Conservation (phyloP, 1,140 invertebrate species). For the Hyles vespertilio region DNA sequence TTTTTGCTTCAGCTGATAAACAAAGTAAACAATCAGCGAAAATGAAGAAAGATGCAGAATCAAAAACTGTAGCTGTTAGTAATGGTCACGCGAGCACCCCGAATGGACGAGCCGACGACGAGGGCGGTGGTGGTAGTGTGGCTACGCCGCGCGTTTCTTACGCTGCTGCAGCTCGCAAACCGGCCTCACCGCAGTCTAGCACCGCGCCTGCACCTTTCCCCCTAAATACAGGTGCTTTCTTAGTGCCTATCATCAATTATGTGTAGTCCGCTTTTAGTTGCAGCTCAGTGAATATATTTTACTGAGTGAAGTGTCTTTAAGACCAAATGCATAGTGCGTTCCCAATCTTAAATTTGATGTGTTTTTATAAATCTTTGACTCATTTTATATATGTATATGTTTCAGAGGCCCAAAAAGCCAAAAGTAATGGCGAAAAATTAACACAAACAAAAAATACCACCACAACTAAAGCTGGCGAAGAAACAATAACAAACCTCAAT, state of each 20-base stretch:
- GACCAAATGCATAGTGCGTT: too few species aligned
- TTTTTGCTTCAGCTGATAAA: slow-evolving; percentile 52
- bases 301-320: too few species aligned
- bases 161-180: slow-evolving; percentile 63
- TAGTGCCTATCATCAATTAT: not conserved
- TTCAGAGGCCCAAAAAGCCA: slow-evolving; percentile 53
- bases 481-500: slow-evolving; percentile 40
- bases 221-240: slow-evolving; percentile 44
- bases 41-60: slow-evolving; percentile 56
- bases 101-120: slow-evolving; percentile 63
- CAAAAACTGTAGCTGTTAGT: slow-evolving; percentile 49
- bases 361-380: not conserved
- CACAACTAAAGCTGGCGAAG: slow-evolving; percentile 48
- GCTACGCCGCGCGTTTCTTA: slow-evolving; percentile 58
- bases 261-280: too few species aligned
- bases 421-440: slow-evolving; percentile 49
- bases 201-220: slow-evolving; percentile 46
- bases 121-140: slow-evolving; percentile 50
- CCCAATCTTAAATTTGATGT: not conserved
- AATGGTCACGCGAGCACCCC: slow-evolving; percentile 59
- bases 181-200: slow-evolving; percentile 49
- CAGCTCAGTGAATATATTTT: too few species aligned
- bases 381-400: slow-evolving; percentile 6
- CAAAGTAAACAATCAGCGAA: slow-evolving; percentile 50
- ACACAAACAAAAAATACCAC: slow-evolving; percentile 39